phyloP scores from a whole-genome alignment of 2,888 invertebrate genomes.

The Stenichneumon culpator region DNA sequence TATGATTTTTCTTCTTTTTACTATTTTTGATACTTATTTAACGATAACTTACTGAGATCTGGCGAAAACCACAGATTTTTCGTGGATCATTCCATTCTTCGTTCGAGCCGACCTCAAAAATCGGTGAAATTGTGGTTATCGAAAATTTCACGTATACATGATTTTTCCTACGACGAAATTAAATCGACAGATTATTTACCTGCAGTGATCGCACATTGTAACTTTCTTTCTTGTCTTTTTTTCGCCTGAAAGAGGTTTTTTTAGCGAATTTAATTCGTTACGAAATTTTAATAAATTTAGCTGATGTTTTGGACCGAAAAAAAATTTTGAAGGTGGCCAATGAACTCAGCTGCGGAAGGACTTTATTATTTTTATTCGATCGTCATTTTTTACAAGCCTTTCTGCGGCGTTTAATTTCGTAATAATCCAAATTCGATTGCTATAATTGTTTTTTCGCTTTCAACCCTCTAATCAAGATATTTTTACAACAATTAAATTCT shows the following conservation, averaged over 20 bases:
- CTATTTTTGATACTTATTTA: slow-evolving; percentile 49
- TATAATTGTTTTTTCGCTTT: too few species aligned
- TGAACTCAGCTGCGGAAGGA: slow-evolving; percentile 28
- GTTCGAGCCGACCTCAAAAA: slow-evolving; percentile 50
- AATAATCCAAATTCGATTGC: neutral
- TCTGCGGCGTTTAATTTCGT: neutral
- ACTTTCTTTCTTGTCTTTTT: neutral
- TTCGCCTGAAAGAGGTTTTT: slow-evolving; percentile 25
- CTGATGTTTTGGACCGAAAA: slow-evolving; percentile 21
- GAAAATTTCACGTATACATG: neutral
- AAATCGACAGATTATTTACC: slow-evolving; percentile 48
- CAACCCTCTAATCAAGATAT: neutral
- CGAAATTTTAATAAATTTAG: neutral
- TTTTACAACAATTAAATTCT: neutral
- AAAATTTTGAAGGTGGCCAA: neutral
- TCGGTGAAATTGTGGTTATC: slow-evolving; percentile 18
- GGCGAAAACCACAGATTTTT: slow-evolving; percentile 50
- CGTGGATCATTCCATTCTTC: slow-evolving; percentile 34
- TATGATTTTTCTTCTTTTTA: neutral
- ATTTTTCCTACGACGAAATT: neutral
- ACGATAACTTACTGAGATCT: slow-evolving; percentile 54
- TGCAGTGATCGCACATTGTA: slow-evolving; percentile 74
- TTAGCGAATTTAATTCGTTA: neutral
- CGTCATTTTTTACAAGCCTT: slow-evolving; percentile 16
- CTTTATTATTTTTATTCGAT: neutral